phyloP scores from a whole-genome alignment of 1,140 invertebrate species.

The Pemphigus obesinymphae region DNA sequence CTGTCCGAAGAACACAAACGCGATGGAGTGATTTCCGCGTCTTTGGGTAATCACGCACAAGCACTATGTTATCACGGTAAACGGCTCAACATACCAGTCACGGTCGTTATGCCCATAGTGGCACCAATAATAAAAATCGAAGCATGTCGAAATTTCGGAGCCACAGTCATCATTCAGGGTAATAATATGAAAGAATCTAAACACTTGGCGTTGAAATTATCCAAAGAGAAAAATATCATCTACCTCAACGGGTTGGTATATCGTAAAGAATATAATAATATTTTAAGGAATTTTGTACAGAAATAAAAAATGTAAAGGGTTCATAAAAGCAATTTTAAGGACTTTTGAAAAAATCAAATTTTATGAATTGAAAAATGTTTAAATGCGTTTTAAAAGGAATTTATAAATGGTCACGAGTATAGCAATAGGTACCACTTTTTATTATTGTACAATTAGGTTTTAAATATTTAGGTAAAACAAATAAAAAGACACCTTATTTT shows the following conservation, averaged over 20 bases:
- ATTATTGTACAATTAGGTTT: no score
- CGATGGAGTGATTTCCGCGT: constrained; percentile 83
- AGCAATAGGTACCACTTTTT: no score
- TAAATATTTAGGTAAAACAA: no score
- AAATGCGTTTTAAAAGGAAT: no score
- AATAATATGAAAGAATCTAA: constrained; percentile 82
- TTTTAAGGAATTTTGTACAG: no score
- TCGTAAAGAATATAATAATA: no score
- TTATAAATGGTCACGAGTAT: no score
- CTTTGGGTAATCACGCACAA: constrained; percentile 86
- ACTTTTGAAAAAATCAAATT: no score
- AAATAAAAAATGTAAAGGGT: no score
- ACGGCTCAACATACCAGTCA: constrained; percentile 73
- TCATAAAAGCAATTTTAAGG: no score
- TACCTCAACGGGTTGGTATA: constrained; percentile 77
- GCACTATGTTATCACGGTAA: constrained; percentile 84
- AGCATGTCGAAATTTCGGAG: constrained; percentile 75
- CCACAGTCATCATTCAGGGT: constrained; percentile 78
- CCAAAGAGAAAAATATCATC: constrained; percentile 64
- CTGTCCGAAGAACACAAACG: constrained; percentile 66
- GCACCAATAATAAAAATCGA: constrained; percentile 92
- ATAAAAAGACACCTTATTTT: no score
- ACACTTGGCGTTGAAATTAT: constrained; percentile 67
- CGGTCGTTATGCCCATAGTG: constrained; percentile 88
- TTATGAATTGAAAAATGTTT: no score